Conservation (phyloP, 92 coral and sea anemone genomes). For the Paragorgia papillata region DNA sequence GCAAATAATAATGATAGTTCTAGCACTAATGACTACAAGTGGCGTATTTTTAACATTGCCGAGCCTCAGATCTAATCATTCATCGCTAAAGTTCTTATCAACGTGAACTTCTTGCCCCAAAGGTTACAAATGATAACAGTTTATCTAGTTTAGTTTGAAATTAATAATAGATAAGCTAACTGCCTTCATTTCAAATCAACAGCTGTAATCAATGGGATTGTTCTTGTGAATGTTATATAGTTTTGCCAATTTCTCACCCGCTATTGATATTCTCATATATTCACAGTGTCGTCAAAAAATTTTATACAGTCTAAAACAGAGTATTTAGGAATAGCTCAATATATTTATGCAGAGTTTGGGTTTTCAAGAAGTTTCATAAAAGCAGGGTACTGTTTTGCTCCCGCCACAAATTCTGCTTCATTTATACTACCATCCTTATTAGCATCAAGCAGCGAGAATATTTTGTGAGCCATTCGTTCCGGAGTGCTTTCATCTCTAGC, state of each 20-base stretch:
- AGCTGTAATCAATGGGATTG: conserved; percentile 8
- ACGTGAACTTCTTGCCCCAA: conserved; percentile 1
- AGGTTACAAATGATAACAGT: conserved; percentile 35
- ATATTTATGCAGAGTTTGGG: conserved; percentile 59
- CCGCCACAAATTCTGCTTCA: conserved; percentile 90
- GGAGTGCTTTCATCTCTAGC: conserved; percentile 96
- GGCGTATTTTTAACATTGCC: neutral
- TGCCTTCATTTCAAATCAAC: conserved; percentile 4
- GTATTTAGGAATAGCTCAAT: neutral
- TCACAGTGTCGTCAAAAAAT: neutral
- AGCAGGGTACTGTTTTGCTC: conserved; percentile 91
- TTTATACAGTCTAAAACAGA: neutral
- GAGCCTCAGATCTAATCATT: neutral
- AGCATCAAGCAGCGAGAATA: conserved; percentile 83
- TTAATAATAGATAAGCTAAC: conserved; percentile 37
- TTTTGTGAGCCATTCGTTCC: conserved; percentile 92
- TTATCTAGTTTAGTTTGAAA: conserved; percentile 19
- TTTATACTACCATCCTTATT: conserved; percentile 92
- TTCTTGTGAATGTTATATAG: conserved; percentile 7
- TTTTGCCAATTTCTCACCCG: neutral
- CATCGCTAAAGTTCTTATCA: neutral
- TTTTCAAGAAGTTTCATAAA: conserved; percentile 96
- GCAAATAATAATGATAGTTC: neutral
- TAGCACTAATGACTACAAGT: neutral
- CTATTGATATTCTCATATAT: neutral